Base-by-base conservation (phyloP, 2,113 vertebrate genomes). In the Laticauda colubrina region DNA sequence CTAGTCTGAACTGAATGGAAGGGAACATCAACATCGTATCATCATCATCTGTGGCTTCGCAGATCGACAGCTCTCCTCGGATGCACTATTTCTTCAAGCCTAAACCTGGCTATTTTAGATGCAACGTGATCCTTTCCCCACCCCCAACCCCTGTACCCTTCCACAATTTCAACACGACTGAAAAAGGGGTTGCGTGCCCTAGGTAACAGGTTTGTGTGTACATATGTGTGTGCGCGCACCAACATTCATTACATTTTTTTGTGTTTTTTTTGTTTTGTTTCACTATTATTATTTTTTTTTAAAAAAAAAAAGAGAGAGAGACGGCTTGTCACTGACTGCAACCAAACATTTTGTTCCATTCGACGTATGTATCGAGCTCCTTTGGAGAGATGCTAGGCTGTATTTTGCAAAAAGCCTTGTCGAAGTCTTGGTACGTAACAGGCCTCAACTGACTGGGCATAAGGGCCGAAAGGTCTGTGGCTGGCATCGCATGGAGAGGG, bases 281-380 rank as follows among this genome's bases (percentile, higher is more conserved):
- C 69, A 12, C 64, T 26, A 61, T 69, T 69, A 51, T 51, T 51
- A 51, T 51, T 51, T 9, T 51, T 6, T 93, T 91, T 89, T 91
- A 92, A 93, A 93, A 89, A 94, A 12, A 91, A 69, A 69, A 9
- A 56, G 18, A 55, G 55, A n/a, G 14, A 61, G 57, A n/a, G 91
- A 97, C 97, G 96, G 96, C 95, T 94, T 95, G 97, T 99, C 98
- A 99, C 97, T 99, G 99, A 98, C 98, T 99, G 98, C 99, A 99
- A 97, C 99, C 99, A 98, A 99, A 99, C 99, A 99, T 99, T 99
- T 99, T 99, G 98, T 99, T 99, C 99, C 99, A 99, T 98, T 99
- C 99, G 97, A 98, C 98, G 97, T 99, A 99, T 94, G 98, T 99
- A 97, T 99, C 99, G 91, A 99, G 98, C 98, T 99, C 99, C 98